Percentiles rank a stretch among this genome's conserved stretches.
Evolutionary conservation across 2,888 invertebrate genomes (phyloP).

Genomic region (Erynnis tages): DNA sequence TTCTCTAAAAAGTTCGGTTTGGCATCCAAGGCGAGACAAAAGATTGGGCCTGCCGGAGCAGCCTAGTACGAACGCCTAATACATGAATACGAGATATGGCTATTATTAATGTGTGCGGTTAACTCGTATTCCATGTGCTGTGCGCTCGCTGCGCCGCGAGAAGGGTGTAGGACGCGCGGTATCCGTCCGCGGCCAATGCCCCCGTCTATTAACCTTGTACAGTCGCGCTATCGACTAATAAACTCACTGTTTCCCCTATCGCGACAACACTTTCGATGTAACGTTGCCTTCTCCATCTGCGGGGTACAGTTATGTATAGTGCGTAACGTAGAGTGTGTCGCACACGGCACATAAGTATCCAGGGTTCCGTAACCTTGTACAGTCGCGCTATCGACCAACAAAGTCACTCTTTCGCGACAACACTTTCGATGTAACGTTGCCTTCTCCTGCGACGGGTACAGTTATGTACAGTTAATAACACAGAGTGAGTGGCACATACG

Average conservation of each 20-base stretch:
- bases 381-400: conserved; percentile 39
- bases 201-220: conserved; percentile 58
- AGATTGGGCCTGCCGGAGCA: too few relatives aligned
- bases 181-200: conserved; percentile 50
- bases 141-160: conserved; percentile 26
- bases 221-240: conserved; percentile 39
- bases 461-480: background rate
- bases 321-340: too few relatives aligned
- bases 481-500: too few relatives aligned
- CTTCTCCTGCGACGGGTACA: background rate
- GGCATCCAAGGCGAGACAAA: too few relatives aligned
- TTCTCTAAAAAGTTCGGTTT: too few relatives aligned
- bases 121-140: conserved; percentile 42
- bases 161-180: conserved; percentile 19
- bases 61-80: background rate
- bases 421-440: conserved; percentile 29
- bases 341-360: too few relatives aligned
- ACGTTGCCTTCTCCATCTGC: background rate
- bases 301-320: conserved; percentile 9
- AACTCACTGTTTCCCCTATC: conserved; percentile 22
- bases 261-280: conserved; percentile 31
- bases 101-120: conserved; percentile 13
- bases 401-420: conserved; percentile 26
- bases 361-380: conserved; percentile 43
- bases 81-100: too few relatives aligned